phyloP scores from a whole-genome alignment of 2,888 invertebrate species.

The Tetrapedia diversipes region DNA sequence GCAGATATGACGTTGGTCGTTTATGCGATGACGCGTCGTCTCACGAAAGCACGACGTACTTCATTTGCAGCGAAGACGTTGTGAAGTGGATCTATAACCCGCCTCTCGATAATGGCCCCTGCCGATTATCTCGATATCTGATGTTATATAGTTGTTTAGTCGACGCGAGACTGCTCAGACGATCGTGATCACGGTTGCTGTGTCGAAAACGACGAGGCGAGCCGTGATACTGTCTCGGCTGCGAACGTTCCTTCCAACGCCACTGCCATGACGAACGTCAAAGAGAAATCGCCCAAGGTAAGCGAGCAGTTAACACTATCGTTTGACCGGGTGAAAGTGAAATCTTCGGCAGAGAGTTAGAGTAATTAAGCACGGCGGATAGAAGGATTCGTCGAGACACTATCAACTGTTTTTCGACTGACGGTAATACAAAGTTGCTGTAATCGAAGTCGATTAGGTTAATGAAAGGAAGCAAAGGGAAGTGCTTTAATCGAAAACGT shows the following conservation, averaged over 20 bases:
- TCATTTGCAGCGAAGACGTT: constrained; percentile 31
- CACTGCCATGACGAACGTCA: constrained; percentile 18
- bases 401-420: too few relatives aligned
- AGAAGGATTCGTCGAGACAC: too few relatives aligned
- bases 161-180: constrained; percentile 36
- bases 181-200: constrained; percentile 35
- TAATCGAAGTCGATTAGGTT: too few relatives aligned
- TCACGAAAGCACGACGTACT: constrained; percentile 5
- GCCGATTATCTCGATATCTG: constrained; percentile 57
- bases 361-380: too few relatives aligned
- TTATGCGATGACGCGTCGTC: background rate
- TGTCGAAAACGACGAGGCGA: constrained; percentile 29
- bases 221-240: constrained; percentile 1
- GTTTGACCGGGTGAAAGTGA: too few relatives aligned
- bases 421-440: too few relatives aligned
- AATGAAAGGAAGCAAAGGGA: too few relatives aligned
- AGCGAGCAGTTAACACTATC: background rate
- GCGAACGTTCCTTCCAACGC: background rate
- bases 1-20: background rate
- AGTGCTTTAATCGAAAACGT: too few relatives aligned
- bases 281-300: constrained; percentile 35
- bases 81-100: constrained; percentile 46
- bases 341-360: too few relatives aligned
- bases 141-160: constrained; percentile 38
- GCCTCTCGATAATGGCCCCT: constrained; percentile 56